Evolutionary conservation across 2,113 vertebrate genomes (phyloP).

Genomic region (Cranoglanis bouderius): DNA sequence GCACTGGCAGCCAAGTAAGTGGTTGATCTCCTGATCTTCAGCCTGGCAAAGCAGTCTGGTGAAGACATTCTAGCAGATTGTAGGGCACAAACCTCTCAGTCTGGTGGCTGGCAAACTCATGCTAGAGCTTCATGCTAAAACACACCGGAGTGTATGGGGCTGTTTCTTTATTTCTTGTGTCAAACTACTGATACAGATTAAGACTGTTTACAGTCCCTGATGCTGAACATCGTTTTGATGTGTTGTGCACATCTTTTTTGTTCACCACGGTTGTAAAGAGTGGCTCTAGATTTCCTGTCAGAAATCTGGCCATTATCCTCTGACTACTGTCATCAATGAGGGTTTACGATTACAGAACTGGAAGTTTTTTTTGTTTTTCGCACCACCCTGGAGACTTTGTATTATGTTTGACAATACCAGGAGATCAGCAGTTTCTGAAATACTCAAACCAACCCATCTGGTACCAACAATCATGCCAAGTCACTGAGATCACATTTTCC

Average conservation of each 20-base stretch:
- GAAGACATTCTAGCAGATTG: neutral
- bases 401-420: neutral
- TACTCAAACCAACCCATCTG: neutral
- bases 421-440: neutral
- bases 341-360: neutral
- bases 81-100: neutral
- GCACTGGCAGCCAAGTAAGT: neutral
- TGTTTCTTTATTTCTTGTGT: neutral
- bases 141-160: neutral
- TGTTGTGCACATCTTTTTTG: neutral
- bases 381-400: neutral
- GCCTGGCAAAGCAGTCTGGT: neutral
- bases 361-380: neutral
- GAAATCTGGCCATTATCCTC: neutral
- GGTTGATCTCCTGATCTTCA: constrained; percentile 25
- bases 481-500: neutral
- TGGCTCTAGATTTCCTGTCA: neutral
- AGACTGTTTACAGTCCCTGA: neutral
- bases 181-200: neutral
- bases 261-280: neutral
- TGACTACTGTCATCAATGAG: neutral
- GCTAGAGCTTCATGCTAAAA: neutral
- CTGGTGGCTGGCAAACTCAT: neutral
- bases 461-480: neutral
- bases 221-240: neutral